Evolutionary conservation across 2,797 vertebrate genomes (phyloP).

Genomic region (Myripristis murdjan): DNA sequence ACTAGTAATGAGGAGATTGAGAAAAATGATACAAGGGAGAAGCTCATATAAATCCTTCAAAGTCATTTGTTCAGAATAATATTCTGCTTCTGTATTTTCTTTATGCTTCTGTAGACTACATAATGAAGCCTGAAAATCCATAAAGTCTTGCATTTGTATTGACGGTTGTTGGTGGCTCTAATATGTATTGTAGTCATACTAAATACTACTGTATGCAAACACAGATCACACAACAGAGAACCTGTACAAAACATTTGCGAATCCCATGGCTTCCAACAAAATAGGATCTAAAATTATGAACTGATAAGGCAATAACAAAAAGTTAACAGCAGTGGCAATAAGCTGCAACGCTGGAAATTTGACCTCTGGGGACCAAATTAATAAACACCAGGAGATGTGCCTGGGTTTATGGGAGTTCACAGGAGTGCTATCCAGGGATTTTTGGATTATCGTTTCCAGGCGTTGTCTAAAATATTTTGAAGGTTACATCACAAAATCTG

Average conservation of each 20-base stretch:
- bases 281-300: too few species aligned
- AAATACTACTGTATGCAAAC: not conserved
- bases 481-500: slow-evolving; percentile 21
- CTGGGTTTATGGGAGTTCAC: not conserved
- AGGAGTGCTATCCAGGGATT: slow-evolving; percentile 32
- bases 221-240: not conserved
- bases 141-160: too few species aligned
- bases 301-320: too few species aligned
- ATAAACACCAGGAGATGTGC: slow-evolving; percentile 28
- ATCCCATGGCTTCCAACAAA: too few species aligned
- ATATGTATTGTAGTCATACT: too few species aligned
- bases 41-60: not conserved
- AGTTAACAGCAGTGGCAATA: not conserved
- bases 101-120: too few species aligned
- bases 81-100: too few species aligned
- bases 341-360: slow-evolving; percentile 9
- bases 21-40: not conserved
- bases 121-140: too few species aligned
- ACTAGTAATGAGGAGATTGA: not conserved
- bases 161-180: too few species aligned
- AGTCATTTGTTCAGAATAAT: too few species aligned
- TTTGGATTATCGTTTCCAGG: slow-evolving; percentile 39
- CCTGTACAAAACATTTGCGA: too few species aligned
- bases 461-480: slow-evolving; percentile 42
- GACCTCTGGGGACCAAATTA: slow-evolving; percentile 33